phyloP scores from a whole-genome alignment of 2,888 invertebrate genomes.

The Teleogryllus oceanicus region DNA sequence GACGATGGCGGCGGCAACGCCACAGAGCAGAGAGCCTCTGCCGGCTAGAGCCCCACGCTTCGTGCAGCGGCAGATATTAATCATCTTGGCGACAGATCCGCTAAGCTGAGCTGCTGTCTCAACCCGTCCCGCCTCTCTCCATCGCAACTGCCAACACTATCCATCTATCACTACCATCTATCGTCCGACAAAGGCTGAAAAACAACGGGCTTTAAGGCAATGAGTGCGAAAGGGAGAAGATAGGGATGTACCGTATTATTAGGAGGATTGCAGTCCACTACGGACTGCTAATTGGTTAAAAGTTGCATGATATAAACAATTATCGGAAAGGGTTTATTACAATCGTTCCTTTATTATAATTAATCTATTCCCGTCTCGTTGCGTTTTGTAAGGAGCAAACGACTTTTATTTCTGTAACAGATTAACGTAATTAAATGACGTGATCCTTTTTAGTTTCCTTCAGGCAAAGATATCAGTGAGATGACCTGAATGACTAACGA shows the following conservation, averaged over 20 bases:
- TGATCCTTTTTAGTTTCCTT: not conserved
- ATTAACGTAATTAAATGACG: not conserved
- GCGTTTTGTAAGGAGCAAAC: not conserved
- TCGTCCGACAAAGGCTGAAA: not conserved
- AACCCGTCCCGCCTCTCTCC: not conserved
- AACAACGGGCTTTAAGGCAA: not conserved
- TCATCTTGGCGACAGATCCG: conserved; percentile 25
- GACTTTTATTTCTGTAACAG: not conserved
- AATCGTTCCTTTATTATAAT: not conserved
- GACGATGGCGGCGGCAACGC: not conserved
- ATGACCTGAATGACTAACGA: too few species aligned
- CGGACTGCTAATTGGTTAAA: not conserved
- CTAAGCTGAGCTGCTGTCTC: conserved; percentile 8
- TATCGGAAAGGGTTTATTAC: conserved; percentile 1
- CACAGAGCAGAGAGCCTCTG: not conserved
- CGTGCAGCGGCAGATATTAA: conserved; percentile 30
- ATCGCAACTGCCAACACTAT: not conserved
- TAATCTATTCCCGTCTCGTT: not conserved
- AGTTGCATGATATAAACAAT: not conserved
- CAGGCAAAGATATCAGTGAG: too few species aligned
- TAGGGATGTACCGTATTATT: not conserved
- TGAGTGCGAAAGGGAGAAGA: not conserved
- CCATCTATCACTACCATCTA: too few species aligned
- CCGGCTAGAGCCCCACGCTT: not conserved
- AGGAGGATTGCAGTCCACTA: not conserved